Percentiles rank a stretch among this genome's conserved stretches.
These are phyloP conservation scores for Acanthosepion lycidas DNA, from an alignment of 2,888 invertebrate species.

Conservation along the genomic window DNA sequence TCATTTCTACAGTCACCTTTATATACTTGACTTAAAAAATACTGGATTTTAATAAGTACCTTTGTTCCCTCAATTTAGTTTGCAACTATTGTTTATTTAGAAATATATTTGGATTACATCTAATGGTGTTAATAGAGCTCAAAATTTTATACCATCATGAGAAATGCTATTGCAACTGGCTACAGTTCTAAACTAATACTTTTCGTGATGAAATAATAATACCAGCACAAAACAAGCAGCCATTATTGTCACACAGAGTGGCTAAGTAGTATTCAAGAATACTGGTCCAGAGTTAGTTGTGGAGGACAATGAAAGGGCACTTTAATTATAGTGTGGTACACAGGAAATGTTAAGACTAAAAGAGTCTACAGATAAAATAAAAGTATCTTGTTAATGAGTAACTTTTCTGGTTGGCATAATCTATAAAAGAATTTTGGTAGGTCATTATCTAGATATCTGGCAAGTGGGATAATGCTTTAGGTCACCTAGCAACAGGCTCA, in stretches of 20 bases:
- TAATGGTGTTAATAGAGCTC: no score
- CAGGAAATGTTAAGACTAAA: not conserved
- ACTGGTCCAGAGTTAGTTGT: not conserved
- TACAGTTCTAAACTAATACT: no score
- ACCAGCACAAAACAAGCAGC: not conserved
- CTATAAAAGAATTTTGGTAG: not conserved
- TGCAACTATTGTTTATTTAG: no score
- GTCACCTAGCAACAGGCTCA: not conserved
- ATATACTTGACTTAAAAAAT: no score
- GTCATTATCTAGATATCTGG: not conserved
- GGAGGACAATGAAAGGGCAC: no score
- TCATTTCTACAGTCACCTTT: no score
- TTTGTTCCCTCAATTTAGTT: no score
- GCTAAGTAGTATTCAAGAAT: not conserved
- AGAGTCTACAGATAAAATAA: not conserved
- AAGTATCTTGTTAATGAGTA: not conserved
- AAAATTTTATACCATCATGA: no score
- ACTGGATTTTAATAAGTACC: no score
- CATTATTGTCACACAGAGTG: not conserved
- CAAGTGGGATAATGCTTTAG: not conserved
- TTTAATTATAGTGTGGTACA: no score
- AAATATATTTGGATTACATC: no score
- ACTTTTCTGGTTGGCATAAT: not conserved
- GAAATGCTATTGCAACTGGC: no score
- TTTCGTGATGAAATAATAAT: not conserved